Evolutionary conservation across 2,888 invertebrate genomes (phyloP).

Genomic region (Microplitis manilae): DNA sequence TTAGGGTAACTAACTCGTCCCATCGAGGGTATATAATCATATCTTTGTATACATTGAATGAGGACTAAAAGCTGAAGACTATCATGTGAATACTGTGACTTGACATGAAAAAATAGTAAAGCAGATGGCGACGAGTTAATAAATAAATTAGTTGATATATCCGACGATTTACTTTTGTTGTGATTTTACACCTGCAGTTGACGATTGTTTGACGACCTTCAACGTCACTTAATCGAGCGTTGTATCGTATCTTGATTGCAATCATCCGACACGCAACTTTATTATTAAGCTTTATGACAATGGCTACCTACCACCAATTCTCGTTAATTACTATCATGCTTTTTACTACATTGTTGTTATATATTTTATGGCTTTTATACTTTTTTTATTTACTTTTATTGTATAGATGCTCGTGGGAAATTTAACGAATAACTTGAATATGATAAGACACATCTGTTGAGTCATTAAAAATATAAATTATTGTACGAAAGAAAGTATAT

Average conservation of each 20-base stretch:
- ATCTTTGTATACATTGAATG: background rate
- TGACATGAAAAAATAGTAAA: background rate
- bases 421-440: background rate
- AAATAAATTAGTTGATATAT: background rate
- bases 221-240: slow-evolving; percentile 31
- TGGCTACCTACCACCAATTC: background rate
- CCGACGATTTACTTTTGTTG: slow-evolving; percentile 26
- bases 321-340: background rate
- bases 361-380: background rate
- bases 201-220: slow-evolving; percentile 3
- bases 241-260: slow-evolving; percentile 28
- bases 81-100: background rate
- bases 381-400: background rate
- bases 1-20: background rate
- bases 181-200: slow-evolving; percentile 59
- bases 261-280: slow-evolving; percentile 23
- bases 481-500: background rate
- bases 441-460: slow-evolving; percentile 10
- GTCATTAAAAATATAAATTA: background rate
- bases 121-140: background rate
- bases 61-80: background rate
- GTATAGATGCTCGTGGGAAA: slow-evolving; percentile 24
- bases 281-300: slow-evolving; percentile 25
- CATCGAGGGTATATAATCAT: background rate
- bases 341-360: background rate